Evolutionary conservation across 2,888 invertebrate species (phyloP).

Genomic region (Leptopilina drosophilae): DNA sequence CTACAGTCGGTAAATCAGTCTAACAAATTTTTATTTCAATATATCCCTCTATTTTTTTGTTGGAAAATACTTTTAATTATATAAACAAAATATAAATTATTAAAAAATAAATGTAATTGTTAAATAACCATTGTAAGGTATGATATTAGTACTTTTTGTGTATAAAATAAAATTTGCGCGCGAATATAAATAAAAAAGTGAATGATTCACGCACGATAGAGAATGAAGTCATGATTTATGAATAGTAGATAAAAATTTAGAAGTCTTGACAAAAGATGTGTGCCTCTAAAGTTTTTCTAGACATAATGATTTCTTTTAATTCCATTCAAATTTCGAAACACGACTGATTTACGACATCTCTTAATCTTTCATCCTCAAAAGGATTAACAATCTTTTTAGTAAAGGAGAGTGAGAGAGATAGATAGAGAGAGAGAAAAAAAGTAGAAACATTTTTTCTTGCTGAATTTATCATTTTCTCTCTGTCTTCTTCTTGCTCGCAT

Average conservation of each 20-base stretch:
- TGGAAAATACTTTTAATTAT: too few relatives aligned
- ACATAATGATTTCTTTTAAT: constrained; percentile 13
- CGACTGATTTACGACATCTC: constrained; percentile 34
- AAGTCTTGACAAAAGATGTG: constrained; percentile 13
- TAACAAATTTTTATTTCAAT: background rate
- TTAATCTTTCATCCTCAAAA: constrained; percentile 24
- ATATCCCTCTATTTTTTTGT: too few relatives aligned
- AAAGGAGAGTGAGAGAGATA: background rate
- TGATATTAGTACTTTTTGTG: background rate
- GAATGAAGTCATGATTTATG: constrained; percentile 24
- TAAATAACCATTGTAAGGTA: background rate
- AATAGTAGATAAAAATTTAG: constrained; percentile 18
- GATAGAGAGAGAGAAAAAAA: too few relatives aligned
- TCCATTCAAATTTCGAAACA: constrained; percentile 16
- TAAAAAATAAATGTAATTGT: too few relatives aligned
- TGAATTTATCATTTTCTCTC: constrained; percentile 22
- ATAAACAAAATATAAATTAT: too few relatives aligned
- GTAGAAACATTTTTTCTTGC: background rate
- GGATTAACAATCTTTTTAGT: constrained; percentile 14
- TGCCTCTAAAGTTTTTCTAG: constrained; percentile 19
- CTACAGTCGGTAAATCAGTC: too few relatives aligned
- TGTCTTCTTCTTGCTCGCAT: too few relatives aligned
- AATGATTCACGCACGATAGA: constrained; percentile 2
- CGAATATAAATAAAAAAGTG: background rate
- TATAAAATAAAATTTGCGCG: background rate